Evolutionary conservation across 2,888 invertebrate species (phyloP).

Genomic region (Orchesellides sinensis): DNA sequence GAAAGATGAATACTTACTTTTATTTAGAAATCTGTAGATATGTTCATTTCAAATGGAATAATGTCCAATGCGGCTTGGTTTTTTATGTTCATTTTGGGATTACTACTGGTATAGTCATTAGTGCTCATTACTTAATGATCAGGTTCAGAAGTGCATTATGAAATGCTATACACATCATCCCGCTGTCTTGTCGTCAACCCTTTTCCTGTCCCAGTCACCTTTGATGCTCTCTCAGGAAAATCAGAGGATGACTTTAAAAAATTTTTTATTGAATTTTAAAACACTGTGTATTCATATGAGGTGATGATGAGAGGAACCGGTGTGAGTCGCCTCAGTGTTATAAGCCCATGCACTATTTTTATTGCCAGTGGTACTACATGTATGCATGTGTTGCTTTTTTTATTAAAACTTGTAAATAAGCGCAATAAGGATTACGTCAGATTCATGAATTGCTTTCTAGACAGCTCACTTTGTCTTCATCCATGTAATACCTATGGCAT

Average conservation of each 20-base stretch:
- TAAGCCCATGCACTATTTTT: too few species aligned
- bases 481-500: too few species aligned
- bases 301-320: too few species aligned
- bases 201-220: neutral
- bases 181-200: too few species aligned
- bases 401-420: too few species aligned
- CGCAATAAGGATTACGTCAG: slow-evolving; percentile 63
- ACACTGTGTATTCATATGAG: too few species aligned
- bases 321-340: too few species aligned
- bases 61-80: neutral
- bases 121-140: slow-evolving; percentile 61
- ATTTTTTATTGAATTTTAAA: too few species aligned
- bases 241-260: too few species aligned
- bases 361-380: too few species aligned
- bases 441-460: slow-evolving; percentile 52
- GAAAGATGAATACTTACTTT: neutral
- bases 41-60: neutral
- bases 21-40: neutral
- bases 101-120: slow-evolving; percentile 47
- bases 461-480: slow-evolving; percentile 29
- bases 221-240: neutral
- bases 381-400: too few species aligned
- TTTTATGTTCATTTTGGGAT: neutral
- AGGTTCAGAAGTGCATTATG: slow-evolving; percentile 51
- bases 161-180: neutral